Base-by-base conservation (phyloP, 2,797 vertebrate genomes). In the Aulostomus chinensis region DNA sequence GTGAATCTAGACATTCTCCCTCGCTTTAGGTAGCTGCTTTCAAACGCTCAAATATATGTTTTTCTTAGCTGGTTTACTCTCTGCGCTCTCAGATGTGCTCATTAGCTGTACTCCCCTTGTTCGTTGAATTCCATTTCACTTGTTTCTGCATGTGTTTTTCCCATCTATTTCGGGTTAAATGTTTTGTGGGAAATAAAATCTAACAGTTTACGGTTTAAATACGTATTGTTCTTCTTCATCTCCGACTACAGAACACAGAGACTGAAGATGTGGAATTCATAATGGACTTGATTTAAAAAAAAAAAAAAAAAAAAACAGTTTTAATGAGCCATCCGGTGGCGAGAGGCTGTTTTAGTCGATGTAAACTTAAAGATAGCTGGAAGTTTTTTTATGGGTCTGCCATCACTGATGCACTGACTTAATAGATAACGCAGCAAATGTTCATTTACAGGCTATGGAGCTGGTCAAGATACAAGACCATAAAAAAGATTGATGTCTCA, bases 251-350 rank as follows among this genome's bases (percentile, higher is more conserved):
- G 21, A 12, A 16, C 33, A n/a, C 47, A 31, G 33, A 37, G 46
- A 57, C 41, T 36, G 15, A 34, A 45, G 22, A 61, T 32, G 30
- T 22, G 15, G 40, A 50, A 57, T 75, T 21, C 34, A 70, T 68
- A 65, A 75, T 73, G 59, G 57, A 63, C 15, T 49, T 28, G 38
- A 31, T 46, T 66, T 67, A 21, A 67, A 58, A 57, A 45, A 69
- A 57, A 33, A 73, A 66, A 48, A 58, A 42, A 64, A 34, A 67
- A 52, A 20, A 63, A 54, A 51, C 18, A 22, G 31, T 58, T 71
- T 69, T 72, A 75, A 73, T 57, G 58, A 48, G 25, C 42, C n/a
- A n/a, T n/a, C n/a, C n/a, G n/a, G n/a, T n/a, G n/a, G n/a, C n/a
- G n/a, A n/a, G n/a, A n/a, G n/a, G n/a, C n/a, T n/a, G n/a, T n/a